Evolutionary conservation across 2,797 vertebrate genomes (phyloP).

Genomic region (Pipistrellus nathusii): DNA sequence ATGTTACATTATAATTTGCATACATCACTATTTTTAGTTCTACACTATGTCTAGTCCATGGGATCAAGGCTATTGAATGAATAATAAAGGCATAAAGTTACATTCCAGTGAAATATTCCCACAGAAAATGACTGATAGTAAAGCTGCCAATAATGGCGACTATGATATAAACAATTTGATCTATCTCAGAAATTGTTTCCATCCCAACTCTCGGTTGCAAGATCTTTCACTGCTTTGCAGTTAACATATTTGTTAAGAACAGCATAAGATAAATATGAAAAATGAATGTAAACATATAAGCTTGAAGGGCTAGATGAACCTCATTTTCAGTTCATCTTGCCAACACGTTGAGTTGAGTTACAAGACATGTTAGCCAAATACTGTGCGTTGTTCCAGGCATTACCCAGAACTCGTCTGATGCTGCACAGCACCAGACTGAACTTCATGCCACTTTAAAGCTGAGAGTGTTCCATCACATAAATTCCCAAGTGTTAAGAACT

Average conservation of each 20-base stretch:
- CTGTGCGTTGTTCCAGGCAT: constrained; percentile 42
- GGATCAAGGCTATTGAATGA: constrained; percentile 77
- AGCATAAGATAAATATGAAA: constrained; percentile 54
- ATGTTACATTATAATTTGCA: constrained; percentile 68
- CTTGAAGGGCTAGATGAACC: constrained; percentile 72
- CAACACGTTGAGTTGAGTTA: constrained; percentile 68
- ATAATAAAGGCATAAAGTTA: constrained; percentile 83
- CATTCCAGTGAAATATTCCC: constrained; percentile 81
- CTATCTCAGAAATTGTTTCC: constrained; percentile 86
- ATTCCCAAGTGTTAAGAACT: constrained; percentile 40
- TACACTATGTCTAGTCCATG: constrained; percentile 74
- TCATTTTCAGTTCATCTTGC: constrained; percentile 74
- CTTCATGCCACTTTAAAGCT: constrained; percentile 27
- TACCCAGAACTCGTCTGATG: constrained; percentile 10
- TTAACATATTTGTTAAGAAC: constrained; percentile 71
- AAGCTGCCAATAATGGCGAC: constrained; percentile 83
- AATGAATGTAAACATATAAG: constrained; percentile 74
- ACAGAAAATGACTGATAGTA: constrained; percentile 85
- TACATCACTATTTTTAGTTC: constrained; percentile 65
- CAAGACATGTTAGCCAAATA: constrained; percentile 41
- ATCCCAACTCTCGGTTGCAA: constrained; percentile 84
- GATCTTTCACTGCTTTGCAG: constrained; percentile 84
- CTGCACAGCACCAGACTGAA: neutral
- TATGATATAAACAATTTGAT: constrained; percentile 88
- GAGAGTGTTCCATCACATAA: neutral